Base-by-base conservation (phyloP, 2,113 vertebrate genomes). In the Xenus cinereus region DNA sequence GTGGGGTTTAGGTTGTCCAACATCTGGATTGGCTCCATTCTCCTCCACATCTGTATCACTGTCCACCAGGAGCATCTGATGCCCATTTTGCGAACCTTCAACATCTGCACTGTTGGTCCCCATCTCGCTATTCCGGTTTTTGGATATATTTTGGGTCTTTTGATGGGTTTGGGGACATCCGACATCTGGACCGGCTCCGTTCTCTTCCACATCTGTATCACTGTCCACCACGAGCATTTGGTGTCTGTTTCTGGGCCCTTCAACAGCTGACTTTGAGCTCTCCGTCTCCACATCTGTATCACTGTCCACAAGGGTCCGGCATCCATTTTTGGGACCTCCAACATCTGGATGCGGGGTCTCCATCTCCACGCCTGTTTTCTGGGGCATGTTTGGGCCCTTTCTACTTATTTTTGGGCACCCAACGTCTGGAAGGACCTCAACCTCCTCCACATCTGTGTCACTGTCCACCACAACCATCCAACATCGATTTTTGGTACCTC, bases 1-100 rank as follows among this genome's bases (percentile, higher is more conserved):
- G 6, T 4, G 21, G 27, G 2, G 0, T 8, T 67, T 4, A 0
- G 0, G 10, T 23, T 6, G 3, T 0, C 1, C 11, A n/a, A 27
- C 81, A 63, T 32, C 68, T 63, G 35, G 86, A n/a, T 2, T 1
- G 1, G 30, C 4, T 8, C 2, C 14, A 1, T 26, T 3, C 13
- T 20, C 62, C 18, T 81, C 89, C 83, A 67, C 66, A 60, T 84
- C 85, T 9, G 79, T 84, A 6, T 84, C 66, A 0, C 85, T 67
- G 17, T 53, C 84, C 20, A 8, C 33, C 30, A 20, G 0, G 5
- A 23, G 24, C 13, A 4, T 0, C 12, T 1, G 4, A 5, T 2
- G 21, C 0, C 12, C 1, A 8, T 59, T 22, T 3, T 22, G 53
- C 2, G n/a, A 13, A 4, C 17, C 28, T 59, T 16, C 54, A 50